A percentile compares a stretch with the other conserved stretches of the same genome.
phyloP scores from a whole-genome alignment of 2,888 invertebrate genomes.

The Sericinus montela region DNA sequence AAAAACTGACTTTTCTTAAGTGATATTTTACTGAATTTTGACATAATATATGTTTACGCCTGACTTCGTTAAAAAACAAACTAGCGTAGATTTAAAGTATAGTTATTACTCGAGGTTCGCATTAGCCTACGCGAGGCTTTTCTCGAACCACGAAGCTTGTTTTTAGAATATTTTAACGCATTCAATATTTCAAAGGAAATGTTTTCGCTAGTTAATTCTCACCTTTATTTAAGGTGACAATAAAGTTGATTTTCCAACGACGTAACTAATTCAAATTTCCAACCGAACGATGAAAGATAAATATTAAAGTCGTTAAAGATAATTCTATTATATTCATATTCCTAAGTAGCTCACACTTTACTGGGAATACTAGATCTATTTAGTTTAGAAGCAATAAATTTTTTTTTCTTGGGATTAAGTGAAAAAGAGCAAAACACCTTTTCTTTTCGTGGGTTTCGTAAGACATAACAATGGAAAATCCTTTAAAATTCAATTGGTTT shows the following conservation, averaged over 20 bases:
- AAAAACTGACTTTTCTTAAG: no score
- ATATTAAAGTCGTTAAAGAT: neutral
- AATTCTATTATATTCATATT: constrained; percentile 2
- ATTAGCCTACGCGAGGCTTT: neutral
- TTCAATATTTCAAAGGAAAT: neutral
- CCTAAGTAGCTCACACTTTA: neutral
- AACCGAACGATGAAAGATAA: neutral
- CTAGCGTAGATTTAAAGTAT: no score
- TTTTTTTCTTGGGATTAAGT: no score
- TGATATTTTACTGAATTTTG: no score
- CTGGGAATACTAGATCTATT: neutral
- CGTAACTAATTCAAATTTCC: neutral
- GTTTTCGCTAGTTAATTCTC: neutral
- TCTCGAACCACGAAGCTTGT: neutral
- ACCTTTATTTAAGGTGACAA: neutral
- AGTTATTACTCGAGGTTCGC: neutral
- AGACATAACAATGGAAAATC: no score
- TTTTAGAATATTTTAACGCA: neutral
- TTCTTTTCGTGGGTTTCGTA: no score
- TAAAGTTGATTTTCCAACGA: neutral
- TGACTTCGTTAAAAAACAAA: no score
- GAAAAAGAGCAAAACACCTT: no score
- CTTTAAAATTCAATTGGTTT: no score
- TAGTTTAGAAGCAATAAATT: constrained; percentile 6
- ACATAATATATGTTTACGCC: no score